Base-by-base conservation (phyloP, 2,113 vertebrate genomes). In the Perca schrenkii region DNA sequence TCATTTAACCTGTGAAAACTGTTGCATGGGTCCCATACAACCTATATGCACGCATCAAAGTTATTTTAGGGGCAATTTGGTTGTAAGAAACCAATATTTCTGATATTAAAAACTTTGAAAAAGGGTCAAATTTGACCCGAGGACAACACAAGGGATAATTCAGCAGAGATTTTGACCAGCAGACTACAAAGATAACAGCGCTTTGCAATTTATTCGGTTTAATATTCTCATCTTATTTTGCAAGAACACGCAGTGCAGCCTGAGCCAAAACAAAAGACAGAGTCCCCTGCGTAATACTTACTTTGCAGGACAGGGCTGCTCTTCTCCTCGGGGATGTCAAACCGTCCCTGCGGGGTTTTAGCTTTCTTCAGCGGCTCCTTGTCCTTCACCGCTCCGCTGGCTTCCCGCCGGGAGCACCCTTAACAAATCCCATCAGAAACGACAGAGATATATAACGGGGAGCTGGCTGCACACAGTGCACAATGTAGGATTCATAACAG, bases 261-360 rank as follows among this genome's bases (percentile, higher is more conserved):
- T 34, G 17, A 8, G 12, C 5, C 17, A 6, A 21, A 8, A 34
- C 34, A 1, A 47, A 22, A 47, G 43, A 60, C 15, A 53, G 10
- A 68, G 47, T 66, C 22, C 0, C 8, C 16, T 17, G 15, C 25
- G 0, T 2, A n/a, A 5, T 8, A 16, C 81, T 88, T 40, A 99
- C 98, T 98, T 94, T 97, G 75, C 64, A 97, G 89, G 4, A 94
- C 95, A 4, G 97, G 97, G 75, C 88, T 95, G 74, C n/a, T 74
- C 77, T 96, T 96, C 57, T 95, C 95, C 16, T 97, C 97, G 0
- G 95, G 77, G 13, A 80, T 91, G 95, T 99, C 98, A 54, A 99
- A 96, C 1, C 95, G 96, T 19, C 98, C 98, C 65, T 96, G 94
- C 0, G 98, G 98, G 21, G 97, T 96, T 89, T 96, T 97, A 0